Evolutionary conservation across 53 echinoderm and acorn worm species (phyloP).

Genomic region (Patiria pectinifera): DNA sequence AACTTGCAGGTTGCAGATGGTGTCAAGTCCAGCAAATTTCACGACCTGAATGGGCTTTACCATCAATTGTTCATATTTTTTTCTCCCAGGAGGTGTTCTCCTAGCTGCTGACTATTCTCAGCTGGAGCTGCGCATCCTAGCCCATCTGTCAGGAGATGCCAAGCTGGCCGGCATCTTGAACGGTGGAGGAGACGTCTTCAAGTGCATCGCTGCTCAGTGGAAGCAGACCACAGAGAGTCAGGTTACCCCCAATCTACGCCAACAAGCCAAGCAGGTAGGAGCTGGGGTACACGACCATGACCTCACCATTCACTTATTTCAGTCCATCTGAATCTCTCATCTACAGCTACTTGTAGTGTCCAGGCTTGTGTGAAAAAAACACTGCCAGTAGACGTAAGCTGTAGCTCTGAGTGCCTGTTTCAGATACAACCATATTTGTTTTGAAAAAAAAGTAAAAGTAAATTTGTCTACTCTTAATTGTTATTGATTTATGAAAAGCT

Average conservation of each 20-base stretch:
- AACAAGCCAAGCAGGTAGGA: constrained; percentile 94
- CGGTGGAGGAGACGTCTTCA: constrained; percentile 92
- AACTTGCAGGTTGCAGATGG: too few species aligned
- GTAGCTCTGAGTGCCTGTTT: too few species aligned
- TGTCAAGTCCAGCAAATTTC: too few species aligned
- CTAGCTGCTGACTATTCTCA: constrained; percentile 97
- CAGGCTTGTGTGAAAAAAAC: too few species aligned
- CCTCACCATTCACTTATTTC: not conserved
- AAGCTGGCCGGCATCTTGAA: constrained; percentile 82
- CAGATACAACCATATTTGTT: too few species aligned
- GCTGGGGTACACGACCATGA: not conserved
- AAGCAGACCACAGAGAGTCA: constrained; percentile 59
- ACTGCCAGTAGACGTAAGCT: too few species aligned
- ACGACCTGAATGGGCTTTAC: too few species aligned
- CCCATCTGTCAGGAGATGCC: constrained; percentile 82
- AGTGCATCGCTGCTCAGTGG: constrained; percentile 95
- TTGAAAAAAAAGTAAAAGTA: too few species aligned
- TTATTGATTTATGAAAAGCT: too few species aligned
- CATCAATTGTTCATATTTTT: not conserved
- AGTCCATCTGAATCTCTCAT: not conserved
- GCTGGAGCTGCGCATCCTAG: constrained; percentile 92
- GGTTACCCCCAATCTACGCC: constrained; percentile 82
- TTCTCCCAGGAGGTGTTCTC: constrained; percentile 79
- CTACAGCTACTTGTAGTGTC: too few species aligned
- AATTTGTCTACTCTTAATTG: too few species aligned